Evolutionary conservation across 2,888 invertebrate species (phyloP), one percentile per base, ranked within the genome.

Genomic region (Spilosoma lubricipeda): DNA sequence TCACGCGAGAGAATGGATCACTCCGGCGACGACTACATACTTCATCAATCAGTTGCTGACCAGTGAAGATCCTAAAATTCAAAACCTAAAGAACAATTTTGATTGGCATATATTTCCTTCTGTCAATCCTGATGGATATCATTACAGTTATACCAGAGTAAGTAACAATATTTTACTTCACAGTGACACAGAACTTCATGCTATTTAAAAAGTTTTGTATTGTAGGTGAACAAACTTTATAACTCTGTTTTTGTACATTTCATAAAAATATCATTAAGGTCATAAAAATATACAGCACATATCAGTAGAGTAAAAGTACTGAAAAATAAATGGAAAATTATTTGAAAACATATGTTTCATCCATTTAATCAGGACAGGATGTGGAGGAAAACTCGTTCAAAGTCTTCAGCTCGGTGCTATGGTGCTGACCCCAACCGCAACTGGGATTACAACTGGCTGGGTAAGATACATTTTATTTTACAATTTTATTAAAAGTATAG

Each of bases 361-460:
- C 15, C 15, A 63, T 63, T 15, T 30, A 30, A 15, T 63, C 84
- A 97, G 97, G 96, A 97, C 78, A 96, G 98, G 65, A 89, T 97
- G 90, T 98, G 98, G 98, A 95, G 98, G 65, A 98, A 98, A 89
- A 97, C 97, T 0, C 92, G 97, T 67, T 96, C 91, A 70, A 94
- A 85, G 70, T 95, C 95, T 59, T 87, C 89, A 11, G 85, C 80
- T 0, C 84, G 89, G 20, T 98, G 98, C 87, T 90, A 90, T 71
- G 98, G 98, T 0, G 96, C 97, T 18, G 98, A 98, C 89, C 97
- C 97, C 0, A 98, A 98, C 89, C 96, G 98, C 67, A 98, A 98
- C 91, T 98, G 97, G 97, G 97, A 96, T 81, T 97, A 96, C 90
- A 96, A 97, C 74, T 95, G 95, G 95, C 85, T 91, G 74, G 80